Base-by-base conservation (phyloP, 1,140 invertebrate species). In the Lepidostoma basale region DNA sequence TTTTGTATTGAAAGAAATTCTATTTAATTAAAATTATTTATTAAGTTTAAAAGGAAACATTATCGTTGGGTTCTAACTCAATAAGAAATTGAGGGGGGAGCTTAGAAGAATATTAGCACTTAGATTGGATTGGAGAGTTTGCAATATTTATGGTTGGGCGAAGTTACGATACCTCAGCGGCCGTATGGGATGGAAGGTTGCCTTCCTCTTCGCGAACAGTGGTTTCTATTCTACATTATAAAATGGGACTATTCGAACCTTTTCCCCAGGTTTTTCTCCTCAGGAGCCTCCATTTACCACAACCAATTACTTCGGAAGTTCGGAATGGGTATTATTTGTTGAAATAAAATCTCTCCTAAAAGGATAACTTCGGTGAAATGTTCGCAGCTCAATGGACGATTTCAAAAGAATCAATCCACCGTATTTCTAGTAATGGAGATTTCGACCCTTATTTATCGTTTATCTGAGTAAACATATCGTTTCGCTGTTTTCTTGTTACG, bases 341-440 rank as follows among this genome's bases (percentile, higher is more conserved):
- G 26, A 56, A 30, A 56, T 56, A 56, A 30, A 30, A 56, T 56
- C 12, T 56, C 26, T 56, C 33, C 16, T 20, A 56, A 30, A 14
- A 28, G 49, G 49, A 54, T 30, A 26, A 54, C 49, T 54, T 30
- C 49, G n/a, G n/a, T 8, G 1, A 33, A 56, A 56, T 28, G 20
- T 30, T 56, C 18, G 14, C 45, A 30, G 52, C 33, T 56, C 25
- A 56, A 14, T 56, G 3, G 52, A 56, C 28, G 16, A 33, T 56
- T 33, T 56, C 52, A 56, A 56, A 56, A 33, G 28, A 56, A 56
- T 56, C 52, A 56, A 56, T 56, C 16, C 26, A 28, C 28, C 52
- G 52, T 28, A 56, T 56, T 56, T 56, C 20, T 56, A 8, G 28
- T 56, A 56, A 56, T 56, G 28, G 52, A 33, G 52, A 56, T n/a